Percentiles rank a stretch among this genome's conserved stretches.
These are phyloP conservation scores for Drosophila setifemur DNA, from an alignment of 1,140 invertebrate species.

Conservation along the genomic window DNA sequence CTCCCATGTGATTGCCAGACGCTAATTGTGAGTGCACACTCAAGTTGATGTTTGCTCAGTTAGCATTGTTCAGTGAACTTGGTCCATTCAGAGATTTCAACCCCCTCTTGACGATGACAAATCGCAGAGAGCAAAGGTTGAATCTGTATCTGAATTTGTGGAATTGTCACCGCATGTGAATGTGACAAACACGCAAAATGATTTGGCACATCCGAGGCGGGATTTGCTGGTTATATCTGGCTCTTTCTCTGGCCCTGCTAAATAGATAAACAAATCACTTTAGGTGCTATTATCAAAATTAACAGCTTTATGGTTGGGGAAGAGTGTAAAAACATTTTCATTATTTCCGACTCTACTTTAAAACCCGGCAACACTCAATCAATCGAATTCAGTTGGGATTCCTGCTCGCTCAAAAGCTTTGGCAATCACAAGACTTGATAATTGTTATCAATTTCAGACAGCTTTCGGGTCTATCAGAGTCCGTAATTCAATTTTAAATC, in stretches of 20 bases:
- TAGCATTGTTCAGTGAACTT: not conserved
- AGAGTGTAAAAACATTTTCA: conserved; percentile 24
- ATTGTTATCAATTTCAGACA: conserved; percentile 69
- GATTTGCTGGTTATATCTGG: conserved; percentile 20
- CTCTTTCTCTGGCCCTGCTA: no score
- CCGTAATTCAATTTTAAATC: conserved; percentile 36
- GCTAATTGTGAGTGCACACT: conserved; percentile 22
- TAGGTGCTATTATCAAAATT: conserved; percentile 1
- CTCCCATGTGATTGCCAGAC: conserved; percentile 24
- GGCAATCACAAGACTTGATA: conserved; percentile 57
- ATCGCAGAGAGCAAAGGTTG: conserved; percentile 5
- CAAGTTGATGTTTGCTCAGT: not conserved
- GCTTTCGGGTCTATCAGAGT: conserved; percentile 52
- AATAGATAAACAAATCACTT: conserved; percentile 35
- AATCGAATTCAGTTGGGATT: conserved; percentile 5
- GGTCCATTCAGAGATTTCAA: not conserved
- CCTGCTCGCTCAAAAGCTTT: conserved; percentile 32
- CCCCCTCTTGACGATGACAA: not conserved
- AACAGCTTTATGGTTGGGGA: not conserved
- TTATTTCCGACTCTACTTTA: not conserved
- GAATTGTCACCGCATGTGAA: conserved; percentile 17
- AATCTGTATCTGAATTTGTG: not conserved
- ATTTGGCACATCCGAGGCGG: conserved; percentile 13
- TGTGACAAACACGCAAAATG: conserved; percentile 30
- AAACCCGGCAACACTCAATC: not conserved